Evolutionary conservation across 2,888 invertebrate species (phyloP).

Genomic region (Yponomeuta malinellus): DNA sequence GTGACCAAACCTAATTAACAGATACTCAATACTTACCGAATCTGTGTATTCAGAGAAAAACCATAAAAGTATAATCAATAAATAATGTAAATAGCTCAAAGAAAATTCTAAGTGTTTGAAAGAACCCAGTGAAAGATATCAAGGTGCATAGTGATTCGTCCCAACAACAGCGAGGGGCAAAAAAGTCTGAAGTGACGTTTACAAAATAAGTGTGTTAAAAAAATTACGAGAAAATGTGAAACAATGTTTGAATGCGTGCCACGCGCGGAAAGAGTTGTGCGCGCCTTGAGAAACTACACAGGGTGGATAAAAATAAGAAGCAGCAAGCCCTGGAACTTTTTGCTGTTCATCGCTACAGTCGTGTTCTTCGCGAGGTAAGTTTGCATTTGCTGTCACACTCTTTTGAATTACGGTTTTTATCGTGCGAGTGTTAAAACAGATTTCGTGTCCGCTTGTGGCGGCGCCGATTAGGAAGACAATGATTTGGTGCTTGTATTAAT

Average conservation of each 20-base stretch:
- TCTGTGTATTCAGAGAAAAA: not conserved
- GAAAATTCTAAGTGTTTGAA: too few species aligned
- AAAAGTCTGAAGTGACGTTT: conserved; percentile 23
- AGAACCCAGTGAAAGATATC: not conserved
- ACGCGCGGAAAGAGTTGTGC: conserved; percentile 45
- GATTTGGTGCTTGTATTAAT: too few species aligned
- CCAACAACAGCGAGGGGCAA: conserved; percentile 17
- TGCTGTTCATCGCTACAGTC: conserved; percentile 31
- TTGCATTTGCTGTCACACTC: not conserved
- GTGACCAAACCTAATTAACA: too few species aligned
- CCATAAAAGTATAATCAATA: not conserved
- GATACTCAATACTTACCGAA: too few species aligned
- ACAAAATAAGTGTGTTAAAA: conserved; percentile 33
- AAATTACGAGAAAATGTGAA: conserved; percentile 57
- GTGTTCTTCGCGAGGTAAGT: conserved; percentile 51
- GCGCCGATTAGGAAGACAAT: too few species aligned
- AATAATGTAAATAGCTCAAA: too few species aligned
- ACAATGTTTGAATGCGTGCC: conserved; percentile 62
- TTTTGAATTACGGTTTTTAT: too few species aligned
- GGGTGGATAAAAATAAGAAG: conserved; percentile 10
- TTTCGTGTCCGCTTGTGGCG: too few species aligned
- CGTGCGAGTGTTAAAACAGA: not conserved
- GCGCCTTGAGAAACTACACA: conserved; percentile 30
- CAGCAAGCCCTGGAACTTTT: conserved; percentile 26
- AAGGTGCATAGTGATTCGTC: conserved; percentile 13